Percentiles rank a stretch among this genome's conserved stretches.
These are phyloP conservation scores for Myrmecophaga tridactyla DNA, from an alignment of 2,113 vertebrate genomes.

Conservation along the genomic window DNA sequence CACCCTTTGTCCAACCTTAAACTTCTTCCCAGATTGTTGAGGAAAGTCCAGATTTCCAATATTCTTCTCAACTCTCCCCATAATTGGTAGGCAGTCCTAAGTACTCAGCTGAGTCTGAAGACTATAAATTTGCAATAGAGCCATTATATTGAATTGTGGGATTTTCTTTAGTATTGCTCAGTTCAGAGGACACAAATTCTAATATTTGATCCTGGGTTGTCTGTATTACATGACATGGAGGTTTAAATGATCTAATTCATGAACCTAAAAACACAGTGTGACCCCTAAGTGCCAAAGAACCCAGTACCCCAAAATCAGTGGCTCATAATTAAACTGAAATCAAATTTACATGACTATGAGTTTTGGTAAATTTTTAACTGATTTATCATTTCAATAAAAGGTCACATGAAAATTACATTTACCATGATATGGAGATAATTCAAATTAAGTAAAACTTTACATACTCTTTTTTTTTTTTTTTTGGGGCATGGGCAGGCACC, in stretches of 20 bases:
- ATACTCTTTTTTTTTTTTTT: conserved; percentile 39
- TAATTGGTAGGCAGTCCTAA: not conserved
- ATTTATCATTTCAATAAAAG: conserved; percentile 30
- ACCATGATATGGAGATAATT: conserved; percentile 40
- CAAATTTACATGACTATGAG: not conserved
- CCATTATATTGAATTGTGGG: not conserved
- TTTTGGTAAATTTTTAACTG: not conserved
- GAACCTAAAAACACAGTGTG: not conserved
- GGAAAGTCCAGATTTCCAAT: not conserved
- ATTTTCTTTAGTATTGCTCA: not conserved
- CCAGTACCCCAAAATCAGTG: not conserved
- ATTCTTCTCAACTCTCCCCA: not conserved
- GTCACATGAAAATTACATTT: conserved; percentile 14
- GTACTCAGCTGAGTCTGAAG: not conserved
- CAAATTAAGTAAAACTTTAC: conserved; percentile 36
- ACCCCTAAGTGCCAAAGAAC: not conserved
- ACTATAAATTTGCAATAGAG: not conserved
- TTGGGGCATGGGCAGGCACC: too few relatives aligned
- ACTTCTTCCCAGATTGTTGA: not conserved
- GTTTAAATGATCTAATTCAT: not conserved
- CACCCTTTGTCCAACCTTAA: not conserved
- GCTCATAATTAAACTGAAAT: not conserved
- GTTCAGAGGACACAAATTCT: not conserved
- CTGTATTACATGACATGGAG: not conserved
- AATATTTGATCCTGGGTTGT: not conserved